phyloP scores from a whole-genome alignment of 2,888 invertebrate species.

The Drosophila mimica region DNA sequence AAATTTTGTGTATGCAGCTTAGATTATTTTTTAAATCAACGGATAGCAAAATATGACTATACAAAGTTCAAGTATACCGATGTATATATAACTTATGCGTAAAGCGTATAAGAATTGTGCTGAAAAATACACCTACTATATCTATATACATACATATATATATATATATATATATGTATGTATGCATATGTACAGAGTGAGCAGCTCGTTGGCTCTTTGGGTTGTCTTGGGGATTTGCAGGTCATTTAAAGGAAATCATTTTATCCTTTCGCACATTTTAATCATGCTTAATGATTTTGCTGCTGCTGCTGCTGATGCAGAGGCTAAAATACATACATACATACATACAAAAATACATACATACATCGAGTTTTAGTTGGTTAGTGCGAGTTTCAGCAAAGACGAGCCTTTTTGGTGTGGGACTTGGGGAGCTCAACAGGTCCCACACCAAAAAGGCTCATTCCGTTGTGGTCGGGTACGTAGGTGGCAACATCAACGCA shows the following conservation, averaged over 20 bases:
- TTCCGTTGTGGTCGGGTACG: slow-evolving; percentile 36
- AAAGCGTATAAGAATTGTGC: neutral
- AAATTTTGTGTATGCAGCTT: neutral
- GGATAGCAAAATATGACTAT: neutral
- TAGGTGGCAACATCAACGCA: slow-evolving; percentile 62
- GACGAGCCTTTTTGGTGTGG: slow-evolving; percentile 34
- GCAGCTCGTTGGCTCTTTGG: neutral
- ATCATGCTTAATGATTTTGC: slow-evolving; percentile 62
- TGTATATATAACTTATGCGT: neutral
- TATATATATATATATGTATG: neutral
- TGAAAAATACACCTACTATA: slow-evolving; percentile 4
- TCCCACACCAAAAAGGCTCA: slow-evolving; percentile 38
- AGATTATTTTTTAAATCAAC: neutral
- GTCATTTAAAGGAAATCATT: slow-evolving; percentile 55
- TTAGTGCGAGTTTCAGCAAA: slow-evolving; percentile 2
- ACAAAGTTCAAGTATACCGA: neutral
- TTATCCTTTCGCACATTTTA: slow-evolving; percentile 73
- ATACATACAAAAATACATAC: neutral
- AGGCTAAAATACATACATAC: neutral
- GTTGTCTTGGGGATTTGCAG: slow-evolving; percentile 14
- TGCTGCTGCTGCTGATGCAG: slow-evolving; percentile 18
- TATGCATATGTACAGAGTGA: neutral
- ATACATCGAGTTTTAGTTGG: slow-evolving; percentile 8
- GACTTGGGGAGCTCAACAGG: slow-evolving; percentile 33
- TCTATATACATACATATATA: neutral